Evolutionary conservation across 2,888 invertebrate genomes (phyloP).

Genomic region (Tethea ocularis): DNA sequence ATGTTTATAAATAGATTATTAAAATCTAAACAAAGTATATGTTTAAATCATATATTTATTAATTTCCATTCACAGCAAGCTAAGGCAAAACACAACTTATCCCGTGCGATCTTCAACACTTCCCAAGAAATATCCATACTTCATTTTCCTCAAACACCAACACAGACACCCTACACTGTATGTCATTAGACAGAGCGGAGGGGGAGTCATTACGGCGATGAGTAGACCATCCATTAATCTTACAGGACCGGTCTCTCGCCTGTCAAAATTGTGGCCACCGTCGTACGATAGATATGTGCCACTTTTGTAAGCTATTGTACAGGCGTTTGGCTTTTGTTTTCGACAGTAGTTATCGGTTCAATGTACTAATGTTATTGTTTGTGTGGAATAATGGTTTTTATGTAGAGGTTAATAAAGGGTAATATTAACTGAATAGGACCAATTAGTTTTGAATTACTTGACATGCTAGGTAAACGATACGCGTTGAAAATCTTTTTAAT

Average conservation of each 20-base stretch:
- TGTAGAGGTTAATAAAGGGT: constrained; percentile 10
- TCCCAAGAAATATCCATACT: not conserved
- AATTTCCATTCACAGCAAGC: no score
- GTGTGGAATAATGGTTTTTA: constrained; percentile 22
- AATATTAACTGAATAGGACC: not conserved
- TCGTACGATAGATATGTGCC: constrained; percentile 57
- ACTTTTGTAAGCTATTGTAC: constrained; percentile 38
- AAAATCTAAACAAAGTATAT: no score
- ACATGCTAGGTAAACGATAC: no score
- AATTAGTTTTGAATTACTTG: not conserved
- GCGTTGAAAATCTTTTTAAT: no score
- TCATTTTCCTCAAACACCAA: constrained; percentile 10
- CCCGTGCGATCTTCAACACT: not conserved
- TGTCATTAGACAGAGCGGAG: constrained; percentile 78
- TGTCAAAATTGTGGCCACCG: constrained; percentile 82
- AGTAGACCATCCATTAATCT: constrained; percentile 81
- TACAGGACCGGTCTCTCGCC: constrained; percentile 73
- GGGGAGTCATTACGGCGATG: constrained; percentile 83
- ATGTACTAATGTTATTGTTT: constrained; percentile 14
- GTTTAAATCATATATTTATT: no score
- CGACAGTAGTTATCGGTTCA: constrained; percentile 23
- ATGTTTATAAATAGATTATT: no score
- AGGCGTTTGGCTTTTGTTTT: constrained; percentile 47
- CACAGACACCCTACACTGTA: constrained; percentile 60
- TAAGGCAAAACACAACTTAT: no score